These are phyloP conservation scores for Cryptus viduatorius DNA, from an alignment of 2,888 invertebrate genomes.

Conservation along the genomic window DNA sequence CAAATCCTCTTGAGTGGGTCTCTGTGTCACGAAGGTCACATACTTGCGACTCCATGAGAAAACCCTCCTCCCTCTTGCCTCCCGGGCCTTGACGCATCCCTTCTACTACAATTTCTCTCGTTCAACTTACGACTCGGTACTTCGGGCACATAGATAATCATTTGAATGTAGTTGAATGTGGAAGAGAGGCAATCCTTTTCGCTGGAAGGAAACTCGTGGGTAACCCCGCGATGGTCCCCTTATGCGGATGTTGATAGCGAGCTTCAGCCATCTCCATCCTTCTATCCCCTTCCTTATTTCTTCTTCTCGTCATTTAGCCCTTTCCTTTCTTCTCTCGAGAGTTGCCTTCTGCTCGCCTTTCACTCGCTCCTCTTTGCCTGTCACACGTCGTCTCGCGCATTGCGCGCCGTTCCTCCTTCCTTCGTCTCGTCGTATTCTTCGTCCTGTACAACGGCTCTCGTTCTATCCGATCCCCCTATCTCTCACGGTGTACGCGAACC, in stretches of 20 bases:
- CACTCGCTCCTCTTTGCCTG: constrained; percentile 18
- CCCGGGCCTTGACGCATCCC: constrained; percentile 24
- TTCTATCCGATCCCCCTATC: constrained; percentile 43
- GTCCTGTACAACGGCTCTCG: constrained; percentile 28
- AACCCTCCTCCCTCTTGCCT: constrained; percentile 12
- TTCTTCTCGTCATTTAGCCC: constrained; percentile 26
- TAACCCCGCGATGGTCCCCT: constrained; percentile 53
- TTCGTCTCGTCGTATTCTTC: constrained; percentile 28
- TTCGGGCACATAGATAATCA: constrained; percentile 35
- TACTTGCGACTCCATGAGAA: constrained; percentile 72
- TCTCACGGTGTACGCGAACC: constrained; percentile 56
- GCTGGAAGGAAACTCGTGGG: constrained; percentile 48
- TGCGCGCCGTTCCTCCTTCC: constrained; percentile 25
- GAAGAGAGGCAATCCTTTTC: constrained; percentile 41
- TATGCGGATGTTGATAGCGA: constrained; percentile 66
- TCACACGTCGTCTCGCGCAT: constrained; percentile 8
- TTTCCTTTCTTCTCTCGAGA: constrained; percentile 30
- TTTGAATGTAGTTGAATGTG: constrained; percentile 14
- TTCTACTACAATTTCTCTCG: constrained; percentile 35
- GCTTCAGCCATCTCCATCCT: constrained; percentile 31
- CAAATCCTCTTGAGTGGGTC: constrained; percentile 80
- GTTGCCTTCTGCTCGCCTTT: constrained; percentile 38
- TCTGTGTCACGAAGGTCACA: constrained; percentile 84
- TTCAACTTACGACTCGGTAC: neutral
- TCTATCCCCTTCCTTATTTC: constrained; percentile 15